These are phyloP conservation scores for Dufourea novaeangliae DNA, from an alignment of 1,140 invertebrate species.

Conservation along the genomic window DNA sequence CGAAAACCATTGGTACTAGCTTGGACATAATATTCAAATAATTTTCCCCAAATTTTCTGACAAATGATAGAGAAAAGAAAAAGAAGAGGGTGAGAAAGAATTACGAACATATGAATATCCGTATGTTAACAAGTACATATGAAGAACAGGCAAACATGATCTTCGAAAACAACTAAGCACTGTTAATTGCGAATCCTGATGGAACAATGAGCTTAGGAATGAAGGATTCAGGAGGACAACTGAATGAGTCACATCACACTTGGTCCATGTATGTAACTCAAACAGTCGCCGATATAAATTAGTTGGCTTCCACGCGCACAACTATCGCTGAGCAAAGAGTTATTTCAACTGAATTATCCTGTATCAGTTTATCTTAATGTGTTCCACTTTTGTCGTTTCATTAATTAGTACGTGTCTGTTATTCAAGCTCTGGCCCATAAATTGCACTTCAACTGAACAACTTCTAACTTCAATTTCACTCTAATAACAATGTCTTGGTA, in stretches of 20 bases:
- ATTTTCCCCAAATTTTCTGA: not conserved
- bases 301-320: constrained; percentile 81
- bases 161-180: constrained; percentile 29
- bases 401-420: constrained; percentile 15
- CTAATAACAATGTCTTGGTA: not conserved
- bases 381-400: not conserved
- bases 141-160: constrained; percentile 32
- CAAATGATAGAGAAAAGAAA: not conserved
- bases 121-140: not conserved
- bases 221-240: constrained; percentile 67
- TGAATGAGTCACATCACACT: constrained; percentile 71
- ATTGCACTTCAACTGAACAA: not conserved
- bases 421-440: not conserved
- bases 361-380: constrained; percentile 18
- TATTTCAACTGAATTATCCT: constrained; percentile 76
- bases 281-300: constrained; percentile 71
- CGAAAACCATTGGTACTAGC: not conserved
- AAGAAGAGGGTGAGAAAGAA: constrained; percentile 8
- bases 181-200: constrained; percentile 28
- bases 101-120: not conserved
- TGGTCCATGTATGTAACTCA: constrained; percentile 68
- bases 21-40: not conserved
- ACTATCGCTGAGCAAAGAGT: constrained; percentile 81
- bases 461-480: not conserved
- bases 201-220: constrained; percentile 53